These are phyloP conservation scores for Propithecus perrieri DNA, from an alignment of 2,797 vertebrate genomes.

Conservation along the genomic window DNA sequence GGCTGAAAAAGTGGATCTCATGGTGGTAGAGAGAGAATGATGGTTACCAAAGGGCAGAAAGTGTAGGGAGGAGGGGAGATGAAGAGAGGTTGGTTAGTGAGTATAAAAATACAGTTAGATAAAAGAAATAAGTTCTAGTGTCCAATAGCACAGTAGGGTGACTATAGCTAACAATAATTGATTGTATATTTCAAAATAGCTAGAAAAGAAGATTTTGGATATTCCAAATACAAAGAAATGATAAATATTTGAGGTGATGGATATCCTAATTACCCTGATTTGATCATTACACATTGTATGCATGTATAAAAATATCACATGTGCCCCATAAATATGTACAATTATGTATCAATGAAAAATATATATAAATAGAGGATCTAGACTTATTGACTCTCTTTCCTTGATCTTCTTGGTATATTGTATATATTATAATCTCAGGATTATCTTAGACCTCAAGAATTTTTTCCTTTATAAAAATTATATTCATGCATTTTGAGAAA, in stretches of 20 bases:
- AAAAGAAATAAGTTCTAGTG: not conserved
- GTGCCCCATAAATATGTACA: not conserved
- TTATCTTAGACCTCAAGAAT: slow-evolving; percentile 10
- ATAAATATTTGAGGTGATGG: not conserved
- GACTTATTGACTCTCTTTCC: not conserved
- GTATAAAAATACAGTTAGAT: not conserved
- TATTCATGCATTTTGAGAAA: slow-evolving; percentile 12
- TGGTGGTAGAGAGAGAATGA: not conserved
- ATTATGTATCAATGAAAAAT: not conserved
- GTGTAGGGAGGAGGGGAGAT: too few relatives aligned
- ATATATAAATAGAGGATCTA: not conserved
- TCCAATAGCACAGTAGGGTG: not conserved
- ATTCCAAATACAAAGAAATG: not conserved
- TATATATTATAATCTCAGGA: not conserved
- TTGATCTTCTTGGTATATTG: not conserved
- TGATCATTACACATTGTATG: not conserved
- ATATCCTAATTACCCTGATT: not conserved
- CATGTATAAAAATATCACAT: not conserved
- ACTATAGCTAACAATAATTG: not conserved
- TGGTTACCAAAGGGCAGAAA: not conserved
- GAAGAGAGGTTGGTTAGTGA: not conserved
- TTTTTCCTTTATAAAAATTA: slow-evolving; percentile 34
- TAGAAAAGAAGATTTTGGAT: not conserved
- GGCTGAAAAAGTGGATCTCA: not conserved
- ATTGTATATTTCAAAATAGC: not conserved